Evolutionary conservation across 2,113 vertebrate genomes (phyloP).

Genomic region (Micromys minutus): DNA sequence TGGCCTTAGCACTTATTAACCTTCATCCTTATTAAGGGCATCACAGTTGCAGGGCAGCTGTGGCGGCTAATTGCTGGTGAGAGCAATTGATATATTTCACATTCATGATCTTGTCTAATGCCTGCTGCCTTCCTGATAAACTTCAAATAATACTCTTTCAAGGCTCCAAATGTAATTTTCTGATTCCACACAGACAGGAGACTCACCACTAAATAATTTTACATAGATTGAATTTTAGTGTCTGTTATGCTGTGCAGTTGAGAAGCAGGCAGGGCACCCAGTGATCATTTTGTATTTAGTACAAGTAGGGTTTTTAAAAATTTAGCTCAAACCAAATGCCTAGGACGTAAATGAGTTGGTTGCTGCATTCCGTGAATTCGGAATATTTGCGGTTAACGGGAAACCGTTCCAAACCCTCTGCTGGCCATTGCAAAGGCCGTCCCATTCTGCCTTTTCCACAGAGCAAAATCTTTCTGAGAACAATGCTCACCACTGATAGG

Average conservation of each 20-base stretch:
- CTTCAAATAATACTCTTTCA: conserved; percentile 74
- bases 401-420: conserved; percentile 71
- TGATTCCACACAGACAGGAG: conserved; percentile 77
- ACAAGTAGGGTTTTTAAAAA: conserved; percentile 61
- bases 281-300: conserved; percentile 80
- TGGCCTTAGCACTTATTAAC: neutral
- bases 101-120: conserved; percentile 69
- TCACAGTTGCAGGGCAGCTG: neutral
- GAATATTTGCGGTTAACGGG: conserved; percentile 71
- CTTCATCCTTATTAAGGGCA: conserved; percentile 57
- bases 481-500: conserved; percentile 67
- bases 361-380: conserved; percentile 60
- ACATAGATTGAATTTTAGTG: conserved; percentile 83
- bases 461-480: conserved; percentile 67
- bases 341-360: conserved; percentile 55
- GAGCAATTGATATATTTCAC: conserved; percentile 64
- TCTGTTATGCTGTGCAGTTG: conserved; percentile 74
- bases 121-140: conserved; percentile 71
- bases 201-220: conserved; percentile 80
- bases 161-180: conserved; percentile 79
- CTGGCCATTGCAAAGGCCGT: conserved; percentile 25
- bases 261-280: conserved; percentile 71
- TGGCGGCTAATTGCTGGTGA: conserved; percentile 41
- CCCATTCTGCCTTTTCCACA: conserved; percentile 60
- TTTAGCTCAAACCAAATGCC: conserved; percentile 71